Conservation (phyloP, 2,888 invertebrate genomes). For the Stegana nigrithorax region DNA sequence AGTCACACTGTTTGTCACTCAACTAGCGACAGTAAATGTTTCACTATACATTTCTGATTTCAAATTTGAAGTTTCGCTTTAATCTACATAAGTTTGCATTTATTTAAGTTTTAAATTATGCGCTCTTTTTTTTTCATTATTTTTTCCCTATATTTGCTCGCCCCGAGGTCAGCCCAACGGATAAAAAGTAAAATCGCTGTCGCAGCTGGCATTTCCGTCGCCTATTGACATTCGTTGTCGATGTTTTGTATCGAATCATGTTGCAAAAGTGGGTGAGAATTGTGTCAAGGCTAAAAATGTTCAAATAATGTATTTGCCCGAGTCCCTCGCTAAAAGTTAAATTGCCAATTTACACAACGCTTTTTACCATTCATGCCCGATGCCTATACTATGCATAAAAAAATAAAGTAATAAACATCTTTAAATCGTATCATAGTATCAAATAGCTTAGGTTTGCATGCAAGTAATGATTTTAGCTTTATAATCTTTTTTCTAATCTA, state of each 20-base stretch:
- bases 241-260: not conserved
- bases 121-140: not conserved
- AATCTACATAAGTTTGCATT: too few species aligned
- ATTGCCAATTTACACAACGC: too few species aligned
- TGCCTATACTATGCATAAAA: too few species aligned
- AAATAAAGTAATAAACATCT: too few species aligned
- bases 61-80: not conserved
- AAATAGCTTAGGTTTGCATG: too few species aligned
- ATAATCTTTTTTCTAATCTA: too few species aligned
- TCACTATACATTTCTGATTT: constrained; percentile 1
- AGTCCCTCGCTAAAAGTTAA: too few species aligned
- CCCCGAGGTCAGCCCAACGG: not conserved
- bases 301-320: too few species aligned
- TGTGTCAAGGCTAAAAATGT: constrained; percentile 9
- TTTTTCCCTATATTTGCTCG: not conserved
- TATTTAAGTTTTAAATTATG: too few species aligned
- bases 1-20: not conserved
- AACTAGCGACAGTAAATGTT: not conserved
- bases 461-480: too few species aligned
- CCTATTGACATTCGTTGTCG: constrained; percentile 1
- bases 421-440: too few species aligned
- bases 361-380: too few species aligned
- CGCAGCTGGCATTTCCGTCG: constrained; percentile 3
- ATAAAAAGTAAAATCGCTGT: not conserved
- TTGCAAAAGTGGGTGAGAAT: not conserved